phyloP scores from a whole-genome alignment of 1,140 invertebrate genomes.

The Cardiocondyla obscurior region DNA sequence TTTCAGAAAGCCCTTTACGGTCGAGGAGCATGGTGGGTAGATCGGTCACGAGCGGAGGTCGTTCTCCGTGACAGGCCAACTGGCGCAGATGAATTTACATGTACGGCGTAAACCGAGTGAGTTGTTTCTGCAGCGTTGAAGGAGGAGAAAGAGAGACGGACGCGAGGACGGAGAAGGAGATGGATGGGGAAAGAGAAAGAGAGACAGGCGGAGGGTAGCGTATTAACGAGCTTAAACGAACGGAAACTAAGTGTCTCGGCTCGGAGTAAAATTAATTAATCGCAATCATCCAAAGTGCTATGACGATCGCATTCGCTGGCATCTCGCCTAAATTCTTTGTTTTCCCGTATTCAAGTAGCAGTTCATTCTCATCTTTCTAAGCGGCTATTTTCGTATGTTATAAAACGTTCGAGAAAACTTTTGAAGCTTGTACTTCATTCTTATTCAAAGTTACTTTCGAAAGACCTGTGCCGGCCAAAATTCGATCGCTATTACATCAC shows the following conservation, averaged over 20 bases:
- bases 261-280: constrained; percentile 84
- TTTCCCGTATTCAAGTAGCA: constrained; percentile 52
- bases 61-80: constrained; percentile 62
- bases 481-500: too few relatives aligned
- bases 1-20: constrained; percentile 45
- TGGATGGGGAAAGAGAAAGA: constrained; percentile 16
- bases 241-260: constrained; percentile 84
- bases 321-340: constrained; percentile 69
- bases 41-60: constrained; percentile 70
- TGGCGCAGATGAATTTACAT: constrained; percentile 70
- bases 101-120: constrained; percentile 75
- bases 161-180: neutral
- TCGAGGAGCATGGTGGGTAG: constrained; percentile 38
- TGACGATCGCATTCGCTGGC: constrained; percentile 74
- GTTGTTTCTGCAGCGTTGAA: constrained; percentile 62
- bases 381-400: neutral
- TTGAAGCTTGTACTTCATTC: neutral
- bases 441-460: neutral
- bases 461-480: neutral
- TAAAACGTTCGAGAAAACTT: neutral
- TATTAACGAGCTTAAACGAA: constrained; percentile 82
- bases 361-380: neutral
- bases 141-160: constrained; percentile 26
- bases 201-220: constrained; percentile 59
- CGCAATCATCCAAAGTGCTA: constrained; percentile 81